These are phyloP conservation scores for Drosophila subpulchrella DNA, from an alignment of 1,140 invertebrate genomes.

Conservation along the genomic window DNA sequence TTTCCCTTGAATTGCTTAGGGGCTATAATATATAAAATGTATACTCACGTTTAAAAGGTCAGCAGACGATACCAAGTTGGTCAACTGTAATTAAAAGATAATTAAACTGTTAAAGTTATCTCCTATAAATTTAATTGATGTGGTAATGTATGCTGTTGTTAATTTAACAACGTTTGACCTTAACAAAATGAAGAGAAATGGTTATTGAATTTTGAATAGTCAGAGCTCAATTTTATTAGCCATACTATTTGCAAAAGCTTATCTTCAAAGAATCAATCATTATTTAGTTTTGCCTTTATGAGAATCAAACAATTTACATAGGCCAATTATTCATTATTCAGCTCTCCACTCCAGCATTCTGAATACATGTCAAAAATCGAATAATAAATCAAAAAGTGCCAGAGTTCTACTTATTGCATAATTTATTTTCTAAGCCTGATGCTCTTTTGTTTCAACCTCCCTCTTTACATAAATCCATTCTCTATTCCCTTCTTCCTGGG, in stretches of 20 bases:
- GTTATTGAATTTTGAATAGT: too few relatives aligned
- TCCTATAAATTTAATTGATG: background rate
- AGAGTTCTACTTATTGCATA: slow-evolving; percentile 38
- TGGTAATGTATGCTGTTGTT: background rate
- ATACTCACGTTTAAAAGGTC: slow-evolving; percentile 18
- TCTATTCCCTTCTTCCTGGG: slow-evolving; percentile 28
- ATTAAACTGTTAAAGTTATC: background rate
- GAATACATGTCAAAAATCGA: slow-evolving; percentile 72
- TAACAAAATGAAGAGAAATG: too few relatives aligned
- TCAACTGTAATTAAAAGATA: slow-evolving; percentile 12
- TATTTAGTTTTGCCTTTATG: slow-evolving; percentile 5
- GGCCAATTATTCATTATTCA: slow-evolving; percentile 66
- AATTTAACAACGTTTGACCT: too few relatives aligned
- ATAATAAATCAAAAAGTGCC: slow-evolving; percentile 67
- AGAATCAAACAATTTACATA: slow-evolving; percentile 47
- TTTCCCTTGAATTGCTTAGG: too few relatives aligned
- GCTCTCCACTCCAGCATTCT: background rate
- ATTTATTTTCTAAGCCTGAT: slow-evolving; percentile 75
- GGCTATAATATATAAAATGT: background rate
- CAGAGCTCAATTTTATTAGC: background rate
- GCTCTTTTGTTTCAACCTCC: slow-evolving; percentile 36
- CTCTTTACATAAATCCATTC: slow-evolving; percentile 32
- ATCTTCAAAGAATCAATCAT: slow-evolving; percentile 18
- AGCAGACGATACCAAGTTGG: too few relatives aligned
- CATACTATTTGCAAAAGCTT: background rate